Evolutionary conservation across 2,888 invertebrate species (phyloP).

Genomic region (Allygus modestus): DNA sequence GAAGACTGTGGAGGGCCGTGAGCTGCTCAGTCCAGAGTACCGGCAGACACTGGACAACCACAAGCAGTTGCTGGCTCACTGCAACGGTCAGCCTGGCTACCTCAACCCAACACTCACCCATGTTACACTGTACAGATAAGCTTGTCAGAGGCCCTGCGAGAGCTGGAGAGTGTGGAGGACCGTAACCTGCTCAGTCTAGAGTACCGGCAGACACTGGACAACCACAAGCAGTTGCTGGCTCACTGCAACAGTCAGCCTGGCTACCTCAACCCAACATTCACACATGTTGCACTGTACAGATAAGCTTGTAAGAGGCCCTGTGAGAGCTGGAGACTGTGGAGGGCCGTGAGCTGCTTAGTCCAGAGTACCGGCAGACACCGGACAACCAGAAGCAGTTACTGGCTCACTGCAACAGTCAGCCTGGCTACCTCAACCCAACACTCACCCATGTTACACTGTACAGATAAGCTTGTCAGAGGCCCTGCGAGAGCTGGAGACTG

Average conservation of each 20-base stretch:
- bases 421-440: slow-evolving; percentile 80
- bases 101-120: too few species aligned
- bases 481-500: too few species aligned
- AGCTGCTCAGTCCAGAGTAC: slow-evolving; percentile 79
- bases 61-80: slow-evolving; percentile 77
- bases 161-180: too few species aligned
- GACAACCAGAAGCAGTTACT: slow-evolving; percentile 78
- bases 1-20: slow-evolving; percentile 78
- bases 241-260: too few species aligned
- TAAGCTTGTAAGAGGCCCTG: slow-evolving; percentile 72
- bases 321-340: slow-evolving; percentile 82
- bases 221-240: too few species aligned
- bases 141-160: too few species aligned
- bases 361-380: slow-evolving; percentile 80
- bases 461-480: too few species aligned
- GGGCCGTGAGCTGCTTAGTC: slow-evolving; percentile 75
- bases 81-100: slow-evolving; percentile 79
- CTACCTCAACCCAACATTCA: too few species aligned
- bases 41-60: slow-evolving; percentile 79
- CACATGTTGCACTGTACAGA: not conserved
- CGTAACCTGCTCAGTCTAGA: too few species aligned
- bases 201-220: too few species aligned
- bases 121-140: too few species aligned
- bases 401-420: slow-evolving; percentile 77
- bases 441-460: too few species aligned